Percentiles rank a stretch among this genome's conserved stretches.
These are phyloP conservation scores for Lerista edwardsae DNA, from an alignment of 2,797 vertebrate species.

Conservation along the genomic window DNA sequence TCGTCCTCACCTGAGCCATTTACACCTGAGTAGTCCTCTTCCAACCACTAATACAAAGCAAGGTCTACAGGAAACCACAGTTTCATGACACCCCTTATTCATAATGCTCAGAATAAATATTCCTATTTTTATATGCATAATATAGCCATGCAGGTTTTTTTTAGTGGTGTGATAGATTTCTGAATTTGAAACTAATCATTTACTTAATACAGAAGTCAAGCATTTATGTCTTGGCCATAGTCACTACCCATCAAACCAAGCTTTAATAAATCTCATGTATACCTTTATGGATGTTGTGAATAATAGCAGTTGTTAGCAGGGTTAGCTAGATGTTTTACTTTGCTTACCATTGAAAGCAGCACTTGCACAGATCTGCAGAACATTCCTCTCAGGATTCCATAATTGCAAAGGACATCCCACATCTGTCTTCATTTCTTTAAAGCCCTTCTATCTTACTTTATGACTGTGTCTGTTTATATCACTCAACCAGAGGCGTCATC, in stretches of 20 bases:
- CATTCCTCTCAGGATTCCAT: not conserved
- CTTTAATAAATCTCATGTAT: no score
- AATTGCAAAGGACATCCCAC: not conserved
- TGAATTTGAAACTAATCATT: not conserved
- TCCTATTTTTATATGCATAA: not conserved
- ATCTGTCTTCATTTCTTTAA: not conserved
- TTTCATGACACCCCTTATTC: not conserved
- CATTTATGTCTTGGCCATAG: not conserved
- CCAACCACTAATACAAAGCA: no score
- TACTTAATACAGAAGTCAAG: not conserved
- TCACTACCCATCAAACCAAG: not conserved
- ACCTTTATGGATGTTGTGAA: not conserved
- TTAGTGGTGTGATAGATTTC: not conserved
- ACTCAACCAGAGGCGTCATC: no score
- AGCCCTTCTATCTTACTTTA: not conserved
- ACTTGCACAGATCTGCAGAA: not conserved
- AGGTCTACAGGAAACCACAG: no score
- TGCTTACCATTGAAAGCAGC: not conserved
- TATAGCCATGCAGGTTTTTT: not conserved
- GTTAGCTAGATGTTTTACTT: not conserved
- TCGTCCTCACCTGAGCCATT: no score
- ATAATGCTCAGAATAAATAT: not conserved
- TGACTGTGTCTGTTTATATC: not conserved
- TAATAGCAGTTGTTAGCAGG: not conserved
- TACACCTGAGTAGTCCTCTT: no score